Base-by-base conservation (phyloP, 2,113 vertebrate species). In the Pica pica region DNA sequence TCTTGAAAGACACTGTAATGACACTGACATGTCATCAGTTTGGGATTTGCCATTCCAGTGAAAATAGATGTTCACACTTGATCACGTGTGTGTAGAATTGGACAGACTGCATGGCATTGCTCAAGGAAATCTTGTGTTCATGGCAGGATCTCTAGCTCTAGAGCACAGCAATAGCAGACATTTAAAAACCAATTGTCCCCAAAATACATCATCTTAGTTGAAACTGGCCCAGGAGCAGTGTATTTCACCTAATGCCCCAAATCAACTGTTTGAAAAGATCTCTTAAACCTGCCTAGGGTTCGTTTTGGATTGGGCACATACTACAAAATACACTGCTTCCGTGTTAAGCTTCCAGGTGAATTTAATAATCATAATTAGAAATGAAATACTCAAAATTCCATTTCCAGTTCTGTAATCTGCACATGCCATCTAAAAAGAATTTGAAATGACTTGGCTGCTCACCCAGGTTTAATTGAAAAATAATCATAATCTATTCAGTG, bases 391-490 rank as follows among this genome's bases (percentile, higher is more conserved):
- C 53, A 68, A 24, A 93, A 82, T 87, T 80, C 41, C 31, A 65
- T 92, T 90, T 92, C 16, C 41, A 73, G 21, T 60, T 97, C 39
- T 86, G 17, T 73, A 68, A 87, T 87, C 47, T 75, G 41, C 33
- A 26, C 30, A 28, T 53, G 35, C 30, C 16, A 63, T 78, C 79
- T 71, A 82, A 46, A 68, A 90, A 73, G 69, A 87, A 57, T 94
- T 75, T 87, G 57, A 47, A 64, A 71, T 84, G 0, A 63, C 20
- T 53, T 15, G 35, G 79, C 24, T 60, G n/a, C 77, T 92, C 37
- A 64, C 53, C 41, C 12, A 80, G 14, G 35, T 93, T 76, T 90
- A 81, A 86, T 49, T 77, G 69, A 93, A 96, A 96, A 92, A 92
- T 81, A 89, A 94, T 89, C 15, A 52, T 90, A 16, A 83, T 82